Evolutionary conservation across 2,797 vertebrate genomes (phyloP).

Genomic region (Vipera ursinii): DNA sequence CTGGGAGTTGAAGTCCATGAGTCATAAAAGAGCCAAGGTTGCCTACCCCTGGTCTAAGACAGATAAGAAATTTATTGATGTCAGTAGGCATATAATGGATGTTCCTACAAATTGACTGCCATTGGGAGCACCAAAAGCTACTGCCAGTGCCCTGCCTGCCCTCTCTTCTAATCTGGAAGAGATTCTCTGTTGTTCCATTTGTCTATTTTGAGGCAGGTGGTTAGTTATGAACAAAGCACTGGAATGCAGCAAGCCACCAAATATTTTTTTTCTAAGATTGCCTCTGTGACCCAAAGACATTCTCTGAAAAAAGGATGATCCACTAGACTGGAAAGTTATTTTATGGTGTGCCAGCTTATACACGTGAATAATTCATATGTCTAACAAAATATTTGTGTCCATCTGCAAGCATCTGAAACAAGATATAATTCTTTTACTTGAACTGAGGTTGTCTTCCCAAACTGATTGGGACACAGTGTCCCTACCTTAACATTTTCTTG

Average conservation of each 20-base stretch:
- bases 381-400: not conserved
- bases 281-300: not conserved
- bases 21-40: too few relatives aligned
- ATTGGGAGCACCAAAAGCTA: not conserved
- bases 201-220: not conserved
- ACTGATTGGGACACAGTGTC: not conserved
- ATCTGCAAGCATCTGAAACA: not conserved
- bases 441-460: not conserved
- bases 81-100: not conserved
- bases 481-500: slow-evolving; percentile 15
- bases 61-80: not conserved
- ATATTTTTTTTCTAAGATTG: not conserved
- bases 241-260: not conserved
- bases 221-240: not conserved
- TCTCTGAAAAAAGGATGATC: not conserved
- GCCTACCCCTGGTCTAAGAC: too few relatives aligned
- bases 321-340: not conserved
- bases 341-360: not conserved
- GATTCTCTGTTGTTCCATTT: not conserved
- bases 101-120: not conserved
- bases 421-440: not conserved
- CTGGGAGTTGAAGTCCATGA: too few relatives aligned
- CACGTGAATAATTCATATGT: not conserved
- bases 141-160: not conserved
- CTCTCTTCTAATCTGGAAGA: not conserved